Evolutionary conservation across 2,113 vertebrate genomes (phyloP).

Genomic region (Tetrao urogallus): DNA sequence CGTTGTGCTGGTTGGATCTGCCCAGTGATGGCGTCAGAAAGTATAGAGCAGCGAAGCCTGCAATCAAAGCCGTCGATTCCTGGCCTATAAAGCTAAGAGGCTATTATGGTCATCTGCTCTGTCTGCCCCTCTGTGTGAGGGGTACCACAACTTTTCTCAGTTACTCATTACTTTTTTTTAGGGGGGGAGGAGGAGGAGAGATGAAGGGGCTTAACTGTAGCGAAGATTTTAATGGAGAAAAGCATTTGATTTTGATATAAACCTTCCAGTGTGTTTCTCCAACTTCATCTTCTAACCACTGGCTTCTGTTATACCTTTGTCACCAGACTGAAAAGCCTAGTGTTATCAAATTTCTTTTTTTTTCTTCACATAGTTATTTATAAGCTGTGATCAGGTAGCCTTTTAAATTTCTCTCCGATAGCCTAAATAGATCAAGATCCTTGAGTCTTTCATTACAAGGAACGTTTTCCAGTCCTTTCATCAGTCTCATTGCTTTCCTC

Average conservation of each 20-base stretch:
- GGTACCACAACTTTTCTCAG: conserved; percentile 19
- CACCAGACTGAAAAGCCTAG: neutral
- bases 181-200: too few species aligned
- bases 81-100: conserved; percentile 56
- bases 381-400: conserved; percentile 38
- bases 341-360: conserved; percentile 42
- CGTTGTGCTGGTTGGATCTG: conserved; percentile 43
- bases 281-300: neutral
- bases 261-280: conserved; percentile 5
- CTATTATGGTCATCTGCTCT: conserved; percentile 49
- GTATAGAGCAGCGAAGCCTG: conserved; percentile 45
- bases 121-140: neutral
- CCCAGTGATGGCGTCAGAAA: conserved; percentile 54
- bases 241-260: neutral
- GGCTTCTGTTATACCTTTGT: conserved; percentile 40
- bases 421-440: conserved; percentile 27
- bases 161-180: neutral
- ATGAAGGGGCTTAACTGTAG: neutral
- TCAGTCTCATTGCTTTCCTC: conserved; percentile 36
- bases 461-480: conserved; percentile 51
- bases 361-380: conserved; percentile 49
- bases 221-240: neutral
- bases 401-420: conserved; percentile 35
- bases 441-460: conserved; percentile 35
- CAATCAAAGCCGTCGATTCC: conserved; percentile 51